phyloP scores from a whole-genome alignment of 2,888 invertebrate species.

The Steinernema hermaphroditum region DNA sequence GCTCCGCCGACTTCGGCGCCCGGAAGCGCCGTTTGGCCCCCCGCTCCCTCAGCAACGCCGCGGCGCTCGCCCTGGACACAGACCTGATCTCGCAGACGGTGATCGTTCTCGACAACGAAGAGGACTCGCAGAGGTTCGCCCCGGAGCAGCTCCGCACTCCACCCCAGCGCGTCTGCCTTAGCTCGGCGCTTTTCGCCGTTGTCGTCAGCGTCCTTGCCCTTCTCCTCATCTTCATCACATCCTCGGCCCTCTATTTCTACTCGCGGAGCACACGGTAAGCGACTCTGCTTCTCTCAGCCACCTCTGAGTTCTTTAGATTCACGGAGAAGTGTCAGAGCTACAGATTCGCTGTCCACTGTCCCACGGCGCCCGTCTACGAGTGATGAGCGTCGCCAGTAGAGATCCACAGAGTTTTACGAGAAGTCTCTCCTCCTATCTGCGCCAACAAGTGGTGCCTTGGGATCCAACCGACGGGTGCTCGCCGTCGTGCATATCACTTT shows the following conservation, averaged over 20 bases:
- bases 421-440: neutral
- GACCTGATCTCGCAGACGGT: conserved; percentile 65
- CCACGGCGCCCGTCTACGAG: neutral
- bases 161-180: conserved; percentile 37
- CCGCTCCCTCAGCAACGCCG: no score
- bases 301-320: neutral
- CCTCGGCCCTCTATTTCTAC: conserved; percentile 36
- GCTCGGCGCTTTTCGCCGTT: conserved; percentile 35
- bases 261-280: conserved; percentile 35
- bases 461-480: conserved; percentile 22
- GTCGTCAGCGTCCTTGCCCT: conserved; percentile 35
- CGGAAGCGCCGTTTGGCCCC: neutral
- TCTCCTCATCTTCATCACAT: conserved; percentile 35
- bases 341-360: neutral
- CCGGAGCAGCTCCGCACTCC: neutral
- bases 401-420: neutral
- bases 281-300: neutral
- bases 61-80: conserved; percentile 43
- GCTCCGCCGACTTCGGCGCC: neutral
- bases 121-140: conserved; percentile 32
- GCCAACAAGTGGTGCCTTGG: conserved; percentile 25
- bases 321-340: neutral
- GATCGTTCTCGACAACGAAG: conserved; percentile 61
- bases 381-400: neutral
- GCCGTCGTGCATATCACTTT: conserved; percentile 20